Evolutionary conservation across 2,113 vertebrate genomes (phyloP), one percentile per base, ranked within the genome.

Genomic region (Callocephalon fimbriatum): DNA sequence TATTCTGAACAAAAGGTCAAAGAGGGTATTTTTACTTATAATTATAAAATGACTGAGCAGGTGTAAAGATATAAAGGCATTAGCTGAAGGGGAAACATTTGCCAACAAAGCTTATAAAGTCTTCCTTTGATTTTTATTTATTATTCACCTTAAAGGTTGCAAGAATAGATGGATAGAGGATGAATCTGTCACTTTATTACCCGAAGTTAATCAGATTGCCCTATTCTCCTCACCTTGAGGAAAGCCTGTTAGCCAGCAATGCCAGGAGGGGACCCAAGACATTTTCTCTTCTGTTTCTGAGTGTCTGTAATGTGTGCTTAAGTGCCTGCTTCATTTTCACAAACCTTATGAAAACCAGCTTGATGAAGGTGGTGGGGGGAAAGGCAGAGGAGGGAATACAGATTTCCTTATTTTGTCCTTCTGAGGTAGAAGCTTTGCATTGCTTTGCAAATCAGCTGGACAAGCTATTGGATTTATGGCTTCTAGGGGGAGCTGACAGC

Each of bases 1-100:
- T 93, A 78, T 72, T 87, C 83, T 53, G 90, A 95, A 95, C 80
- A 93, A 91, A 81, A 91, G 81, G 88, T 91, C 86, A 91, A 92
- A 90, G 38, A 85, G 31, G 4, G 21, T 81, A 83, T 88, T 95
- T 84, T 84, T 75, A 74, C 51, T 89, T 95, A 61, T 91, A 73
- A 94, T 92, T 91, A 91, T 92, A 93, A 96, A 92, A 78, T 74
- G 83, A 35, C 65, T 58, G 88, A 90, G 53, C 6, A 85, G 35
- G 27, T 91, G 31, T 92, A 65, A 81, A 81, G 83, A 88, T 59
- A 65, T 18, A 93, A 53, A 68, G 65, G 68, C 27, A 51, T 82
- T 80, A 89, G 27, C 40, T 68, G 48, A 92, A 91, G 37, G 65
- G 61, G 51, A 89, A 85, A 25, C 9, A 40, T 72, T 81, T 89